phyloP scores from a whole-genome alignment of 2,888 invertebrate species.

The Andrena bicolor region DNA sequence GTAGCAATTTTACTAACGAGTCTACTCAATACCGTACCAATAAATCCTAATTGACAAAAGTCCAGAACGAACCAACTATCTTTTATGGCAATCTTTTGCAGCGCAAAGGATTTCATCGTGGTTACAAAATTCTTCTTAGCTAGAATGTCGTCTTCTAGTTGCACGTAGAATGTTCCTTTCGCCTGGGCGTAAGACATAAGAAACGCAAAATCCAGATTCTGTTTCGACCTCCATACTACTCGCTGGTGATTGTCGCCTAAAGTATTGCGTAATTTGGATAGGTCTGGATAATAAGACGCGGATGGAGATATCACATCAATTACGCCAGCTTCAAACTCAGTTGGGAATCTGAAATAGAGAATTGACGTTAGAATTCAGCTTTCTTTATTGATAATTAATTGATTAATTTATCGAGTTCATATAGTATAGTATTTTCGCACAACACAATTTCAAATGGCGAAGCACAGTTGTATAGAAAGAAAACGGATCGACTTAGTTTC shows the following conservation, averaged over 20 bases:
- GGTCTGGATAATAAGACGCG: constrained; percentile 94
- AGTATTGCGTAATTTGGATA: constrained; percentile 91
- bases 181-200: constrained; percentile 97
- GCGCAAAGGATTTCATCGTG: constrained; percentile 93
- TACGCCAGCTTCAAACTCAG: constrained; percentile 91
- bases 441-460: neutral
- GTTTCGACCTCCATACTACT: constrained; percentile 96
- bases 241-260: constrained; percentile 95
- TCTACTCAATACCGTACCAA: constrained; percentile 87
- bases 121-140: constrained; percentile 94
- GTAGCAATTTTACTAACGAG: neutral
- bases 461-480: constrained; percentile 1
- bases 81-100: constrained; percentile 91
- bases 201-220: constrained; percentile 97
- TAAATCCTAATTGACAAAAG: constrained; percentile 97
- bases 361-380: neutral
- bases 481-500: constrained; percentile 1
- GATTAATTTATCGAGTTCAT: neutral
- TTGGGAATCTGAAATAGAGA: constrained; percentile 88
- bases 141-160: constrained; percentile 97
- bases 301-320: constrained; percentile 96
- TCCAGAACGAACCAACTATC: constrained; percentile 96
- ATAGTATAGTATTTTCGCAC: neutral
- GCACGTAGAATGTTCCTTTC: constrained; percentile 95
- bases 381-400: neutral